phyloP scores from a whole-genome alignment of 2,113 vertebrate genomes.

The Anoplopoma fimbria region DNA sequence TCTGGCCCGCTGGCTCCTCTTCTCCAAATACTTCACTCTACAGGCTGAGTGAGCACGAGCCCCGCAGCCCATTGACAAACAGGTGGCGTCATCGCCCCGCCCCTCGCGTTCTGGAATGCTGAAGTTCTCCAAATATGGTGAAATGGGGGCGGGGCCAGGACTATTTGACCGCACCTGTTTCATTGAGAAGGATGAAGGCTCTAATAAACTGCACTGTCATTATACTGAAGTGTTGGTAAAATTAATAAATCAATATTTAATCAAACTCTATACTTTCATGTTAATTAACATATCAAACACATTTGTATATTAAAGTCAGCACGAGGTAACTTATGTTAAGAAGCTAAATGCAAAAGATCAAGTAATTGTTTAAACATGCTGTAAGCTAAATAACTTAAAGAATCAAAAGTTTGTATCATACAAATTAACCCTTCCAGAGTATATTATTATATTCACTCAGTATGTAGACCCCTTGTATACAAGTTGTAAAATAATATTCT shows the following conservation, averaged over 20 bases:
- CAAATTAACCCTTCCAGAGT: not conserved
- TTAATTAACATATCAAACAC: too few relatives aligned
- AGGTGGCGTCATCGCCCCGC: constrained; percentile 76
- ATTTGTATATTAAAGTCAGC: not conserved
- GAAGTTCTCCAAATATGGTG: constrained; percentile 64
- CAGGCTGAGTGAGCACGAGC: constrained; percentile 50
- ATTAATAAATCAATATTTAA: not conserved
- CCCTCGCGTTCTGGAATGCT: constrained; percentile 73
- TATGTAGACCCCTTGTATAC: not conserved
- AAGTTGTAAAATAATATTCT: not conserved
- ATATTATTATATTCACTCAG: not conserved
- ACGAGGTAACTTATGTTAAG: not conserved
- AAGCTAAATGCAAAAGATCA: not conserved
- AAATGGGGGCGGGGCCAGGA: constrained; percentile 51
- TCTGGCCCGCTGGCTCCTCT: constrained; percentile 20
- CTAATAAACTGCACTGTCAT: not conserved
- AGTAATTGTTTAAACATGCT: not conserved
- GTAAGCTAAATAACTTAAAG: not conserved
- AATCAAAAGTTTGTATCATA: not conserved
- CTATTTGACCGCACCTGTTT: constrained; percentile 62
- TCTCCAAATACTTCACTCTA: constrained; percentile 25
- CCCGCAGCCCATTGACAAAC: constrained; percentile 79
- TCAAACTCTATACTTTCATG: not conserved
- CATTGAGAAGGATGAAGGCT: constrained; percentile 43
- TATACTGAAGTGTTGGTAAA: not conserved